A percentile compares a stretch with the other conserved stretches of the same genome.
These are phyloP conservation scores for Aythya baeri DNA, from an alignment of 2,113 vertebrate species.

Conservation along the genomic window DNA sequence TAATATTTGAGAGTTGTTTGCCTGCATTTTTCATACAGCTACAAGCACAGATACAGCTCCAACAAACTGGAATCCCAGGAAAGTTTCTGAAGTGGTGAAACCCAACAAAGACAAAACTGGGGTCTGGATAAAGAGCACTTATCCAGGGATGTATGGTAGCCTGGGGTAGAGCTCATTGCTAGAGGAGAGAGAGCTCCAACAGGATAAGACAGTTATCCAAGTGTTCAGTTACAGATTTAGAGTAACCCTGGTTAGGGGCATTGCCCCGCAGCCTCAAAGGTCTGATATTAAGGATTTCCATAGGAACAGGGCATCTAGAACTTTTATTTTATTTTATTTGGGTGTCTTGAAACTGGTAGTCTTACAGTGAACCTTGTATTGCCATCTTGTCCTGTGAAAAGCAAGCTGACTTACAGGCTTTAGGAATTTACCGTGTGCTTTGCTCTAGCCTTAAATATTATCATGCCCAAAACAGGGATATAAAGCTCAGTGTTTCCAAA, in stretches of 20 bases:
- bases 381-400: background rate
- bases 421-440: background rate
- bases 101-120: background rate
- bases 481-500: background rate
- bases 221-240: background rate
- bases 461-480: background rate
- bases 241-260: background rate
- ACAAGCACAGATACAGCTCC: background rate
- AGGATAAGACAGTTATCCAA: background rate
- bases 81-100: background rate
- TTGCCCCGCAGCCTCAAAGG: background rate
- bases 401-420: background rate
- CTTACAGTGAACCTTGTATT: background rate
- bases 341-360: background rate
- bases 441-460: background rate
- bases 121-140: background rate
- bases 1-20: background rate
- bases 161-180: background rate
- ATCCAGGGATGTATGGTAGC: background rate
- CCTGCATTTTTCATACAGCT: background rate
- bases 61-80: background rate
- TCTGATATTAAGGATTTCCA: background rate
- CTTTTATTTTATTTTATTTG: background rate
- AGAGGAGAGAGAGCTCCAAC: background rate
- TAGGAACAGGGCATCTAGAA: background rate